phyloP scores from a whole-genome alignment of 1,140 invertebrate species.

The Drosophila pallidifrons region DNA sequence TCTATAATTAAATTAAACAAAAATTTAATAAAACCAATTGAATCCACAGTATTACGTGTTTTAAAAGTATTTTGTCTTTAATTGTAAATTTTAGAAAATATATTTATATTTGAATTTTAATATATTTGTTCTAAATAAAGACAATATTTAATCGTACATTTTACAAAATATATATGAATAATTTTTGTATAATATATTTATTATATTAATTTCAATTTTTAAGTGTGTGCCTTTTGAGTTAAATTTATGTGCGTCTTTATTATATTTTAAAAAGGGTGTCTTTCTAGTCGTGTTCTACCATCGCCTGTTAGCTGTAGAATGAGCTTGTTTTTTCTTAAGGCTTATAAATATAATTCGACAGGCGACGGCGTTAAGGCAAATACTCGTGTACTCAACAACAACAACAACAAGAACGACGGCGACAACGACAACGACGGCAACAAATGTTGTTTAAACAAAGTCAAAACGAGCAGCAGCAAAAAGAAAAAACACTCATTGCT shows the following conservation, averaged over 20 bases:
- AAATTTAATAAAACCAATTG: not conserved
- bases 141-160: not conserved
- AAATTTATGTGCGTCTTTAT: not conserved
- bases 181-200: not conserved
- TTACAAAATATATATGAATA: too few relatives aligned
- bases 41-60: too few relatives aligned
- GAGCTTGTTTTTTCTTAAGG: constrained; percentile 17
- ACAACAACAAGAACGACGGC: not conserved
- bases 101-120: not conserved
- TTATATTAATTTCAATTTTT: not conserved
- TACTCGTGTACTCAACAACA: constrained; percentile 53
- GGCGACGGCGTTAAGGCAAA: constrained; percentile 59
- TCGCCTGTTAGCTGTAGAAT: constrained; percentile 3
- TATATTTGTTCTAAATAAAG: not conserved
- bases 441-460: constrained; percentile 52
- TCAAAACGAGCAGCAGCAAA: constrained; percentile 52
- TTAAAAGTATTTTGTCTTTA: not conserved
- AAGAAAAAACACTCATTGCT: constrained; percentile 43
- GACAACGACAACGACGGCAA: constrained; percentile 26
- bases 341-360: constrained; percentile 79
- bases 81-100: not conserved
- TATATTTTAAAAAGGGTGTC: constrained; percentile 1
- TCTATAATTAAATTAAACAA: not conserved
- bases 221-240: not conserved
- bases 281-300: not conserved